Evolutionary conservation across 23 tunicate genomes (phyloP).

Genomic region (Oikopleura albicans): DNA sequence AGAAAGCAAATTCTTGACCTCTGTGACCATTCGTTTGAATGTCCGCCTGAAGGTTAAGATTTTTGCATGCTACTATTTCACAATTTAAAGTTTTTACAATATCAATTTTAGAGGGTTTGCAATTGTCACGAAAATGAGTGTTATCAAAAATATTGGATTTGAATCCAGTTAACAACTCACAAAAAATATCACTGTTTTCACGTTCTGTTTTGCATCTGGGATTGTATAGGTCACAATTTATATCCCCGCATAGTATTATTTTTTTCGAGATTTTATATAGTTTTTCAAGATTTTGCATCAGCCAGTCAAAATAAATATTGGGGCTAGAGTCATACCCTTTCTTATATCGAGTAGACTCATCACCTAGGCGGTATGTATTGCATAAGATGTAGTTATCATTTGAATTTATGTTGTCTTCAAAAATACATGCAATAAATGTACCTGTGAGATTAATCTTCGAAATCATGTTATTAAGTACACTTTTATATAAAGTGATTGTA

Average conservation of each 20-base stretch:
- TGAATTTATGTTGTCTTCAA: too few species aligned
- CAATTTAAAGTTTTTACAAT: neutral
- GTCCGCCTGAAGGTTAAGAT: neutral
- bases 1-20: neutral
- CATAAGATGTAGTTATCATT: too few species aligned
- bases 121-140: neutral
- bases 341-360: too few species aligned
- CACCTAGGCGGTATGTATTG: too few species aligned
- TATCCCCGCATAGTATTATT: neutral
- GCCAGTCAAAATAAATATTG: too few species aligned
- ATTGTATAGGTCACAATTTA: neutral
- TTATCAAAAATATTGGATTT: neutral
- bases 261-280: too few species aligned
- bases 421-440: neutral
- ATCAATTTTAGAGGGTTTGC: neutral
- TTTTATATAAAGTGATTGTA: neutral
- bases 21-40: neutral
- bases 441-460: neutral
- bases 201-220: neutral
- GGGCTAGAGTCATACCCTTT: too few species aligned
- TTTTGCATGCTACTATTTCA: neutral
- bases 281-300: too few species aligned
- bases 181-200: neutral
- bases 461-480: neutral
- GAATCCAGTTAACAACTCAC: neutral